Conservation (phyloP, 2,888 invertebrate species). For the Mythimna lalbum region DNA sequence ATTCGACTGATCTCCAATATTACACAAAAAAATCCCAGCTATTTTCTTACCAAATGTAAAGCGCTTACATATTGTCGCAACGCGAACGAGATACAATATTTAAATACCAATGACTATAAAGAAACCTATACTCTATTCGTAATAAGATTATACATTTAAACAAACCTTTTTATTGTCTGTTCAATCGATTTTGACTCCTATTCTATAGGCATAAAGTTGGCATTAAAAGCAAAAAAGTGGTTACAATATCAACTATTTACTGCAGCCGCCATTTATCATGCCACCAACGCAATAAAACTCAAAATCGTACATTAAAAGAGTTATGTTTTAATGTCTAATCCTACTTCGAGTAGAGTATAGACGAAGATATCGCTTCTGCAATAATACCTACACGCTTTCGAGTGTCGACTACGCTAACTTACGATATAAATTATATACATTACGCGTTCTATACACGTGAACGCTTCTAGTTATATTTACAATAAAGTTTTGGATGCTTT, state of each 20-base stretch:
- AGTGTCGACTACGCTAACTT: constrained; percentile 66
- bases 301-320: no score
- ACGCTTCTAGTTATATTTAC: constrained; percentile 82
- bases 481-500: constrained; percentile 89
- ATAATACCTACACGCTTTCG: constrained; percentile 62
- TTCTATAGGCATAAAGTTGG: no score
- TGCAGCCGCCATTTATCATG: no score
- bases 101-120: constrained; percentile 64
- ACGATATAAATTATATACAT: constrained; percentile 74
- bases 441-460: constrained; percentile 70
- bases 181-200: no score
- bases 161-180: no score
- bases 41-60: constrained; percentile 38
- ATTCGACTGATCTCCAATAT: constrained; percentile 46
- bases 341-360: neutral
- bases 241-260: no score
- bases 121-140: constrained; percentile 36
- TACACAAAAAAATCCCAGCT: constrained; percentile 25
- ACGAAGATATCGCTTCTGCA: constrained; percentile 54
- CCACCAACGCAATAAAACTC: no score
- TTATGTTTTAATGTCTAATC: no score
- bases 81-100: constrained; percentile 46
- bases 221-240: no score
- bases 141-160: no score
- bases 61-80: constrained; percentile 50